A percentile compares a stretch with the other conserved stretches of the same genome.
phyloP scores from a whole-genome alignment of 1,140 invertebrate species.

The Drosophila oshimai region DNA sequence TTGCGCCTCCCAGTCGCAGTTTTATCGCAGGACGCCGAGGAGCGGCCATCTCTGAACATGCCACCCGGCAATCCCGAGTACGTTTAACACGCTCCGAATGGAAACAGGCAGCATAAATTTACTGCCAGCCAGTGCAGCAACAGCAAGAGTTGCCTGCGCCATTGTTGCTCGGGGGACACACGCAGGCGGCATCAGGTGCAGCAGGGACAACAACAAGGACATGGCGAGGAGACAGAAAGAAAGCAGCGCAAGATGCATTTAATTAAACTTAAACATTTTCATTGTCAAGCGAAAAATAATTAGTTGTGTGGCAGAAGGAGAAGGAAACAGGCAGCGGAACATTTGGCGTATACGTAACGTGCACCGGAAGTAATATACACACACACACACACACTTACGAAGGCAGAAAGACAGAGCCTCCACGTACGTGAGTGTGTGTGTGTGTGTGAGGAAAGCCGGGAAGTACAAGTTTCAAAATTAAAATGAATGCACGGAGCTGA shows the following conservation, averaged over 20 bases:
- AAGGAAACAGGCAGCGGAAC: slow-evolving; percentile 39
- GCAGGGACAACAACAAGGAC: slow-evolving; percentile 16
- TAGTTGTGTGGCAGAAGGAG: slow-evolving; percentile 70
- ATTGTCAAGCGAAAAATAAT: slow-evolving; percentile 82
- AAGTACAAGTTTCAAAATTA: slow-evolving; percentile 80
- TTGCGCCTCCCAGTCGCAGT: slow-evolving; percentile 20
- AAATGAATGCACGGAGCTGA: slow-evolving; percentile 75
- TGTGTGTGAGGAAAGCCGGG: slow-evolving; percentile 35
- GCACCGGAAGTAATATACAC: slow-evolving; percentile 74
- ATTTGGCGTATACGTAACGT: slow-evolving; percentile 69
- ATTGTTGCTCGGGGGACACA: slow-evolving; percentile 16
- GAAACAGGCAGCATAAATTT: slow-evolving; percentile 74
- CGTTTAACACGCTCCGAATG: slow-evolving; percentile 72
- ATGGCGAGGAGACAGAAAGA: slow-evolving; percentile 43
- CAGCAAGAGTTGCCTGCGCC: slow-evolving; percentile 57
- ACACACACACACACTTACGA: slow-evolving; percentile 20
- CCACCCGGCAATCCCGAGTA: slow-evolving; percentile 55
- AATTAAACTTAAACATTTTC: slow-evolving; percentile 83
- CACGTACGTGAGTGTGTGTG: slow-evolving; percentile 11
- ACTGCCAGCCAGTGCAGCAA: slow-evolving; percentile 42
- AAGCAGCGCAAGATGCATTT: slow-evolving; percentile 76
- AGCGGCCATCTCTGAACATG: slow-evolving; percentile 28
- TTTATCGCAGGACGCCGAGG: slow-evolving; percentile 37
- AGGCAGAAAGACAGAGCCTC: background rate
- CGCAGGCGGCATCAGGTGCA: slow-evolving; percentile 62